Base-by-base conservation (phyloP, 2,797 vertebrate species). In the Choloepus didactylus region DNA sequence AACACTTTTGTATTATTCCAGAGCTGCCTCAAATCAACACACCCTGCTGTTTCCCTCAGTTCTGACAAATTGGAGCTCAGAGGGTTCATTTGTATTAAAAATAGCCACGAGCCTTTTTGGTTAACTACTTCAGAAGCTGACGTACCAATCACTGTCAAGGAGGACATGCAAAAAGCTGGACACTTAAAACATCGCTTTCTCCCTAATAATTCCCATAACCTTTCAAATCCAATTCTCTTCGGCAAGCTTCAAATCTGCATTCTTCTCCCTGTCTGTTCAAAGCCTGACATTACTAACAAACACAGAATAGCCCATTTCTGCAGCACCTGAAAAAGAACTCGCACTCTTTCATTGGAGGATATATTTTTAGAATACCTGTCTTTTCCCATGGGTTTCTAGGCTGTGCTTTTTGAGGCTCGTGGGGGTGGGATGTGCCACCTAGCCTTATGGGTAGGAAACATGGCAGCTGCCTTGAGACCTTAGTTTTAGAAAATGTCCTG, bases 71-170 rank as follows among this genome's bases (percentile, higher is more conserved):
- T 14, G 29, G 70, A 79, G n/a, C 19, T 80, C 27, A 0, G 67
- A 91, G 0, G 9, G 19, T 59, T 95, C 27, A 44, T 41, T 72
- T 60, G 44, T 75, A 83, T 92, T 95, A 87, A 93, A 95, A 95
- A 95, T 91, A 51, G 64, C 75, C 69, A 31, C 51, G 31, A 84
- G 69, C 23, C 73, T 35, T 87, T 92, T 87, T 66, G 25, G 41
- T 44, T 89, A 85, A 62, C 77, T 89, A 29, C 72, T 80, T 86
- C 54, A 77, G 82, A 90, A 70, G 23, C 56, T 70, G 62, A 94
- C 60, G 21, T 14, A 79, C 41, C 66, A 73, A 38, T 89, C 35
- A 46, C 27, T 93, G 23, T 80, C 75, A 80, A 81, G 38, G 46
- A 86, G 49, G 12, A 76, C 0, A 0, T 80, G 4, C 35, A 41